These are phyloP conservation scores for Hiodon tergisus DNA, from an alignment of 2,113 vertebrate genomes.

Conservation along the genomic window DNA sequence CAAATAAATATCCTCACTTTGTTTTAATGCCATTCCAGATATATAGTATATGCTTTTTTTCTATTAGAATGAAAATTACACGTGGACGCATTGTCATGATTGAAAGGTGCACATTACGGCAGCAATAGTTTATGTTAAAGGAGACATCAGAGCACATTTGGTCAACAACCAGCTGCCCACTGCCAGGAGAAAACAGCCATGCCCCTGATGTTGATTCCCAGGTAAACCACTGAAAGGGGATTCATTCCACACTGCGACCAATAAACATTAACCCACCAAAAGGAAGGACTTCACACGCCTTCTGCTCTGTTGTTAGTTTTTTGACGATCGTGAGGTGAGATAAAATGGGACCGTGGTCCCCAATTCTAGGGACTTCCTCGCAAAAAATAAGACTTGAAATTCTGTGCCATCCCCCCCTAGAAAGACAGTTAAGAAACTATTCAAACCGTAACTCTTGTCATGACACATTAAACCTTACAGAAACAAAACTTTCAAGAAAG, in stretches of 20 bases:
- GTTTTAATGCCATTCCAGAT: neutral
- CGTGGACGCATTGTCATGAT: too few species aligned
- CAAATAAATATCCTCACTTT: neutral
- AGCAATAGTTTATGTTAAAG: neutral
- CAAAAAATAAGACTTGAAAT: too few species aligned
- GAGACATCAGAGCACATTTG: neutral
- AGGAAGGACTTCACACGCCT: neutral
- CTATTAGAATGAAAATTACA: neutral
- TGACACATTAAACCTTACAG: too few species aligned
- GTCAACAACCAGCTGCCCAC: neutral
- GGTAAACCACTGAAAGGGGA: neutral
- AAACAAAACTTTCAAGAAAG: too few species aligned
- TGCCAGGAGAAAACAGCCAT: neutral
- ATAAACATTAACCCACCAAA: slow-evolving; percentile 1
- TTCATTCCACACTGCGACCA: neutral
- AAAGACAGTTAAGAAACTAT: neutral
- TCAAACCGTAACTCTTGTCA: too few species aligned
- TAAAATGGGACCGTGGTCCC: neutral
- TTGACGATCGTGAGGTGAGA: neutral
- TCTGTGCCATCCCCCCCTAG: neutral
- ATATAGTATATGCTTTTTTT: neutral
- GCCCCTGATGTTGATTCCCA: neutral
- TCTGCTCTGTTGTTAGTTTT: neutral
- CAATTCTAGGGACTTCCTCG: too few species aligned
- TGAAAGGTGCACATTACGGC: too few species aligned